These are phyloP conservation scores for Catostylus mosaicus DNA, from an alignment of 30 jellyfish, hydroid and myxozoan species.

Conservation along the genomic window DNA sequence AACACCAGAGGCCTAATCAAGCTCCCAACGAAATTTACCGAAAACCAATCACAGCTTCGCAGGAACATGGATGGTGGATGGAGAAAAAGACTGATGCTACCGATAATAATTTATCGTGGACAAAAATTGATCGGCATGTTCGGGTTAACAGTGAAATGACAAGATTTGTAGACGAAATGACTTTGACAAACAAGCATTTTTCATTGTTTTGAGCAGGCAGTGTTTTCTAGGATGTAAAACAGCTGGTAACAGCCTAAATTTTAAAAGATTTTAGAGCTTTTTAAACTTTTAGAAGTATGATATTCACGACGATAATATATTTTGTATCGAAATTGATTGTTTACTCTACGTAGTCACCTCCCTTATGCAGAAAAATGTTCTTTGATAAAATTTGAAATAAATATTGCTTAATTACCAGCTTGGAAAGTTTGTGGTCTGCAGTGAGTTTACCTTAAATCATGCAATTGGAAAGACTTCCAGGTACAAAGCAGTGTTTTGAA, in stretches of 20 bases:
- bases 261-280: neutral
- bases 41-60: slow-evolving; percentile 85
- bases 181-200: slow-evolving; percentile 76
- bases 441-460: too few relatives aligned
- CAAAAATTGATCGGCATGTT: slow-evolving; percentile 66
- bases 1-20: slow-evolving; percentile 77
- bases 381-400: too few relatives aligned
- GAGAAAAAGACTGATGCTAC: slow-evolving; percentile 46
- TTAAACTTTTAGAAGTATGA: too few relatives aligned
- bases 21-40: slow-evolving; percentile 92
- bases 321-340: too few relatives aligned
- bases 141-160: slow-evolving; percentile 89
- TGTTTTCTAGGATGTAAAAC: neutral
- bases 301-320: too few relatives aligned
- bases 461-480: too few relatives aligned
- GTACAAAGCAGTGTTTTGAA: too few relatives aligned
- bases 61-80: slow-evolving; percentile 94
- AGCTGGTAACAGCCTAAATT: slow-evolving; percentile 20
- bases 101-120: slow-evolving; percentile 71
- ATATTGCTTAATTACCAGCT: too few relatives aligned
- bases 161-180: slow-evolving; percentile 89
- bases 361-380: too few relatives aligned
- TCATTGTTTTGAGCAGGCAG: slow-evolving; percentile 52
- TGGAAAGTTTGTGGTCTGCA: too few relatives aligned
- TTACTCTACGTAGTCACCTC: too few relatives aligned